A percentile compares a stretch with the other conserved stretches of the same genome.
Conservation (phyloP, 2,113 vertebrate genomes). For the Procavia capensis region DNA sequence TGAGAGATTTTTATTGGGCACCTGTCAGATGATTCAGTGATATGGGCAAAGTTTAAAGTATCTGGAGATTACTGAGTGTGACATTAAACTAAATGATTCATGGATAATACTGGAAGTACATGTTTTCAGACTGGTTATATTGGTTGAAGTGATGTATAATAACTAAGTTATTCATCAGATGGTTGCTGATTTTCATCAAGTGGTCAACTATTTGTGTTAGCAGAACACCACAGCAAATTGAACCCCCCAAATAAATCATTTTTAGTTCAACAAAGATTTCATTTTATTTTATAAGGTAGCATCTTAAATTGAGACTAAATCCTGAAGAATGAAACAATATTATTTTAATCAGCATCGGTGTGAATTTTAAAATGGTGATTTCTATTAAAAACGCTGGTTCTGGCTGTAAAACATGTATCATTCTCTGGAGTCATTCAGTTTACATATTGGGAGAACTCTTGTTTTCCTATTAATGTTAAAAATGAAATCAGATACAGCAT, state of each 20-base stretch:
- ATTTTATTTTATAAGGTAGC: not conserved
- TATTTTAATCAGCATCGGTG: not conserved
- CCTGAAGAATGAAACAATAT: not conserved
- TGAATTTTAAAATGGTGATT: not conserved
- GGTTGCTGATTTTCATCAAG: constrained; percentile 34
- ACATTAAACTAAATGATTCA: not conserved
- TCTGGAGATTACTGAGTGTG: not conserved
- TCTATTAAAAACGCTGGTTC: not conserved
- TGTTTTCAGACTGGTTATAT: not conserved
- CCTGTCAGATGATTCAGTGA: not conserved
- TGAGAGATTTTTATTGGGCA: not conserved
- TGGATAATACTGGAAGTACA: not conserved
- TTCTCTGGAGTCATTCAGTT: not conserved
- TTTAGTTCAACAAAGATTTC: constrained; percentile 3
- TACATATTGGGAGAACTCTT: not conserved
- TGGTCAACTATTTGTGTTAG: constrained; percentile 15
- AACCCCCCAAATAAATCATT: constrained; percentile 14
- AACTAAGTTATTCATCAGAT: not conserved
- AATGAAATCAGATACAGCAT: not conserved
- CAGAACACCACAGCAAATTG: not conserved
- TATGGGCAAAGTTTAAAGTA: not conserved
- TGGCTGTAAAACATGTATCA: not conserved
- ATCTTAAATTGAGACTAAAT: constrained; percentile 31
- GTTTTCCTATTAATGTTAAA: not conserved
- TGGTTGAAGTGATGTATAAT: not conserved